Base-by-base conservation (phyloP, 2,797 vertebrate genomes). In the Acanthopagrus latus region DNA sequence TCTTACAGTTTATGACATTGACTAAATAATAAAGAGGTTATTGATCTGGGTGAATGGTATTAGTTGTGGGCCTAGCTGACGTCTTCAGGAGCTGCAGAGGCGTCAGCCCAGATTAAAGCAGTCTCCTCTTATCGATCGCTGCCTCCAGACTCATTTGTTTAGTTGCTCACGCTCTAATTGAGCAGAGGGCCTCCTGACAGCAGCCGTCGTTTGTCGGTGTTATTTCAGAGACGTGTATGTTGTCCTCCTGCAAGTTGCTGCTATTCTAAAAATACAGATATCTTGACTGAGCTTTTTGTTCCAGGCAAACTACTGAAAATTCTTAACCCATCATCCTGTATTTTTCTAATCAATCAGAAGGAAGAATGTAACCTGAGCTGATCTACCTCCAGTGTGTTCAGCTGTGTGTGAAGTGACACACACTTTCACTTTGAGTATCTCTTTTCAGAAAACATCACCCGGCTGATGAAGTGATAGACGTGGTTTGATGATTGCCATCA, bases 41-140 rank as follows among this genome's bases (percentile, higher is more conserved):
- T 85, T 75, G 71, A 79, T 78, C 63, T 21, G 29, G 14, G n/a
- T 5, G 33, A 81, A 64, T 77, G 54, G n/a, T 57, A 58, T 60
- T 74, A 64, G 47, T 23, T 64, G 43, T 60, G 47, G 41, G 20
- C 23, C 38, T 17, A 17, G 14, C 20, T 62, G 59, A 23, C 5
- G 20, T 74, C 57, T 59, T n/a, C 13, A 29, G 62, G 9, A 67
- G 51, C 81, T 48, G 16, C 54, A 48, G 52, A 68, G 27, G 13
- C 5, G 29, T 72, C 46, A 50, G 59, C 23, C 14, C 7, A 38
- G 18, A 62, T 58, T 56, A 76, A 80, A 71, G 64, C 38, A 38
- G 21, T 46, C 33, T 29, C 51, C 47, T 72, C 9, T n/a, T 17
- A 60, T 83, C 29, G 3, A 88, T 85, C 46, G 27, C 41, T 65